A percentile compares a stretch with the other conserved stretches of the same genome.
These are phyloP conservation scores for Spodoptera littoralis DNA, from an alignment of 2,888 invertebrate species.

Conservation along the genomic window DNA sequence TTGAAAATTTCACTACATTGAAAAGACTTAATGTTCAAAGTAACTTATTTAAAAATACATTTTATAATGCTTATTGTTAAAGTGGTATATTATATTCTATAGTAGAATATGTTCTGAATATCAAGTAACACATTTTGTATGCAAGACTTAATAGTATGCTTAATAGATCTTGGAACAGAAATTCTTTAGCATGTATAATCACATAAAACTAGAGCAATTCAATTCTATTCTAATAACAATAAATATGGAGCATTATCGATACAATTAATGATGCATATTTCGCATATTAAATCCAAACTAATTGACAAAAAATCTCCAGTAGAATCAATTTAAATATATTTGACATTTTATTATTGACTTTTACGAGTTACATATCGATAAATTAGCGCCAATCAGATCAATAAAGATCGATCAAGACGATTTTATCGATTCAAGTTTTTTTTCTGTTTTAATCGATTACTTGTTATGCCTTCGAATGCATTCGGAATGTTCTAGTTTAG, in stretches of 20 bases:
- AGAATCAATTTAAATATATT: slow-evolving; percentile 40
- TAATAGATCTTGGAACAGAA: too few species aligned
- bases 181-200: too few species aligned
- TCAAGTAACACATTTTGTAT: too few species aligned
- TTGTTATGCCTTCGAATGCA: not conserved
- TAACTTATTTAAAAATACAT: too few species aligned
- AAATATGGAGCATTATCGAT: slow-evolving; percentile 24
- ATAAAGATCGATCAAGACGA: slow-evolving; percentile 19
- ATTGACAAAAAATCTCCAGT: slow-evolving; percentile 29
- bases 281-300: slow-evolving; percentile 34
- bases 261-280: slow-evolving; percentile 15
- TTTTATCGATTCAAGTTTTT: slow-evolving; percentile 8
- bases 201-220: not conserved
- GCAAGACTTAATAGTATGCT: too few species aligned
- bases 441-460: slow-evolving; percentile 7
- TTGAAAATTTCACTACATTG: too few species aligned
- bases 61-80: too few species aligned
- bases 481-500: too few species aligned
- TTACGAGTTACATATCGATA: slow-evolving; percentile 42
- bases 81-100: too few species aligned
- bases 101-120: too few species aligned
- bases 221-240: slow-evolving; percentile 4
- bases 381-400: slow-evolving; percentile 34
- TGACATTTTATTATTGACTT: slow-evolving; percentile 43
- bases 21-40: too few species aligned